Percentiles rank a stretch among this genome's conserved stretches.
These are phyloP conservation scores for Epinotia brunnichana DNA, from an alignment of 2,888 invertebrate species.

Conservation along the genomic window DNA sequence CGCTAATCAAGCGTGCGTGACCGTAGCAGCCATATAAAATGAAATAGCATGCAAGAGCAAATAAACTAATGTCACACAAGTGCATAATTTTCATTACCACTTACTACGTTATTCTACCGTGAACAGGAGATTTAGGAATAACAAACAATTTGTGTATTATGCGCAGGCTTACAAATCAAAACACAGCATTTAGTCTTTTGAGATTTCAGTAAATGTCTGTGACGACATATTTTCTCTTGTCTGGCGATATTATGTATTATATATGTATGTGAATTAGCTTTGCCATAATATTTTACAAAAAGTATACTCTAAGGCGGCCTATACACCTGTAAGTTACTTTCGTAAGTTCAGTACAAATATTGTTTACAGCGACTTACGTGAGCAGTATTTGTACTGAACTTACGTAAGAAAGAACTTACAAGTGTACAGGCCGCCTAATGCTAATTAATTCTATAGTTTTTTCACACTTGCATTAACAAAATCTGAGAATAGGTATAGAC, in stretches of 20 bases:
- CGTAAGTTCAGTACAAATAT: no score
- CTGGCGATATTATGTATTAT: background rate
- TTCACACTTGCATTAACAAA: no score
- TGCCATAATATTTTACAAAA: background rate
- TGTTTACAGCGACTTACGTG: no score
- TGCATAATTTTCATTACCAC: background rate
- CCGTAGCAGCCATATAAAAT: background rate
- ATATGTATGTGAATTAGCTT: background rate
- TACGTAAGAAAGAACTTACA: no score
- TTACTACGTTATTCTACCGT: background rate
- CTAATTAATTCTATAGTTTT: no score
- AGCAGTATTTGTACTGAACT: no score
- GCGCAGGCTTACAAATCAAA: constrained; percentile 12
- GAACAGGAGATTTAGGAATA: background rate
- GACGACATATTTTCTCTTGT: constrained; percentile 8
- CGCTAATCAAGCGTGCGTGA: constrained; percentile 1
- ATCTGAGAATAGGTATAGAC: no score
- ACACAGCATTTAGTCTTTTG: background rate
- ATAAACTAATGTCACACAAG: background rate
- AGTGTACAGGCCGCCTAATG: no score
- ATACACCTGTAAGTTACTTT: no score
- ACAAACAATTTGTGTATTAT: constrained; percentile 28
- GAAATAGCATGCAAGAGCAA: background rate
- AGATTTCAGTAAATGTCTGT: constrained; percentile 7
- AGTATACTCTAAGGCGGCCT: no score